Evolutionary conservation across 2,888 invertebrate genomes (phyloP).

Genomic region (Xiphydria camelus): DNA sequence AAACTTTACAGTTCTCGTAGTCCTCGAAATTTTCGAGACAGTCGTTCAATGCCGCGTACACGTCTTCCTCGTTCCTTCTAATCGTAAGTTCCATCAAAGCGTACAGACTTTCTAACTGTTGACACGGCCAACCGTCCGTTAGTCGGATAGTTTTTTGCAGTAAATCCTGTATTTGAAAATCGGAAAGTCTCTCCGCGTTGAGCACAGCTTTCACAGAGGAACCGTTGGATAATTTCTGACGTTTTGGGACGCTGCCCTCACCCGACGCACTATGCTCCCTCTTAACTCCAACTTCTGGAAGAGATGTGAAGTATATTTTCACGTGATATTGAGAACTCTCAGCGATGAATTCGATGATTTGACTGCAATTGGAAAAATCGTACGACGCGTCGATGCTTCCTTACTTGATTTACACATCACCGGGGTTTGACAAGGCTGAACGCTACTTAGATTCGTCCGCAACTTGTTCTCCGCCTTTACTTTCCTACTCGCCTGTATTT

Average conservation of each 20-base stretch:
- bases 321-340: no score
- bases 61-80: constrained; percentile 29
- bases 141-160: constrained; percentile 31
- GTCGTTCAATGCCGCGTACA: constrained; percentile 23
- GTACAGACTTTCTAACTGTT: constrained; percentile 40
- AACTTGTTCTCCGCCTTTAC: constrained; percentile 28
- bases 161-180: constrained; percentile 36
- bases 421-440: constrained; percentile 26
- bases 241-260: constrained; percentile 37
- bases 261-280: constrained; percentile 37
- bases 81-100: constrained; percentile 32
- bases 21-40: constrained; percentile 30
- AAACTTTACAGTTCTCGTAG: constrained; percentile 19
- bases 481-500: constrained; percentile 22
- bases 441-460: constrained; percentile 34
- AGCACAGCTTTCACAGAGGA: constrained; percentile 10
- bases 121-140: constrained; percentile 45
- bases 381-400: background rate
- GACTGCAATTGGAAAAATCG: background rate
- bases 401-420: constrained; percentile 34
- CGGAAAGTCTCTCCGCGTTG: constrained; percentile 29
- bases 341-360: background rate
- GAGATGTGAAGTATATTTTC: background rate
- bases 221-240: constrained; percentile 25
- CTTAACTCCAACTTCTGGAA: constrained; percentile 34